Conservation (phyloP, 2,113 vertebrate species). For the Barbus barbus region DNA sequence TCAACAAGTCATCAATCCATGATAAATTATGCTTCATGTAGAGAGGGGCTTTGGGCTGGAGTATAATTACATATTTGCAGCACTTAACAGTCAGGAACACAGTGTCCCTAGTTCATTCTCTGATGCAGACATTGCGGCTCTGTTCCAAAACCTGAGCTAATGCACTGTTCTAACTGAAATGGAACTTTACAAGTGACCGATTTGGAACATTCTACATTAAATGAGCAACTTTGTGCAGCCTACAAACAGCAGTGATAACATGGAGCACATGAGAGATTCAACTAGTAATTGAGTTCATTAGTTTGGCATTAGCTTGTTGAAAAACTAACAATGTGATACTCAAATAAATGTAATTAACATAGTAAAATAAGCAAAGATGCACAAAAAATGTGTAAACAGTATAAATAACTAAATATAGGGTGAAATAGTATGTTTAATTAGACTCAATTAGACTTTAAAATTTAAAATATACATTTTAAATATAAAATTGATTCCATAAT, state of each 20-base stretch:
- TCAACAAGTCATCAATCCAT: constrained; percentile 36
- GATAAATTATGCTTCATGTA: constrained; percentile 44
- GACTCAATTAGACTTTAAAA: too few relatives aligned
- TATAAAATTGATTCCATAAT: not conserved
- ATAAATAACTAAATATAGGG: not conserved
- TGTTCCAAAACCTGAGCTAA: constrained; percentile 4
- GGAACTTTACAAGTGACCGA: not conserved
- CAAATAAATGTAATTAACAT: not conserved
- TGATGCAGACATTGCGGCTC: constrained; percentile 1
- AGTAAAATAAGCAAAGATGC: not conserved
- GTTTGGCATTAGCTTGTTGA: not conserved
- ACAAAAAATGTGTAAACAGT: not conserved
- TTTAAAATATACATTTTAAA: not conserved
- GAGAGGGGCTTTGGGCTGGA: constrained; percentile 52
- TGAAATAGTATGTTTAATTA: not conserved
- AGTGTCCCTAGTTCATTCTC: constrained; percentile 5
- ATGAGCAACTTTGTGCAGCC: not conserved
- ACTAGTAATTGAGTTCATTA: not conserved
- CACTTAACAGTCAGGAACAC: constrained; percentile 11
- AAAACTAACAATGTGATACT: not conserved
- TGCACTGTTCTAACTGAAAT: not conserved
- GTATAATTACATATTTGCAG: constrained; percentile 31
- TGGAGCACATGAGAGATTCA: not conserved
- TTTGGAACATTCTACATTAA: not conserved
- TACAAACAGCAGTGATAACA: not conserved